These are phyloP conservation scores for Odontothrips loti DNA, from an alignment of 2,888 invertebrate genomes.

Conservation along the genomic window DNA sequence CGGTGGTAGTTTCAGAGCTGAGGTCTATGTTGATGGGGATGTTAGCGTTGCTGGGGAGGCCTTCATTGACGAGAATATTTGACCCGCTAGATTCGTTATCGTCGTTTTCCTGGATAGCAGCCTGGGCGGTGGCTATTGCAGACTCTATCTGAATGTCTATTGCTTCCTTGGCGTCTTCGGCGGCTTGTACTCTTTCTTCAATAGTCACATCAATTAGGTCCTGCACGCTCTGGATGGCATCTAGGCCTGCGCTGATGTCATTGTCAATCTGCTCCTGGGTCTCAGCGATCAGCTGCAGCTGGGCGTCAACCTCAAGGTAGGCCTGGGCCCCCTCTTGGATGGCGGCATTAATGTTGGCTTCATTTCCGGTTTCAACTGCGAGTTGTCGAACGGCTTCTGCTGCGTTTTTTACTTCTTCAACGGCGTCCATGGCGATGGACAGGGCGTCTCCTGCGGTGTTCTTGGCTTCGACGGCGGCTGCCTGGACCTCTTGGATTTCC, in stretches of 20 bases:
- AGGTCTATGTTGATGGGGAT: not conserved
- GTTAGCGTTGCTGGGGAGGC: not conserved
- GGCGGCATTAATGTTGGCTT: not conserved
- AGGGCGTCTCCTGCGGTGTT: not conserved
- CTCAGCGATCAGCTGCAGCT: not conserved
- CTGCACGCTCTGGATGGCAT: not conserved
- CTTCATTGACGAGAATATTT: not conserved
- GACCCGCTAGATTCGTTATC: not conserved
- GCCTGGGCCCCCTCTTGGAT: not conserved
- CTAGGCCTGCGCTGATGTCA: not conserved
- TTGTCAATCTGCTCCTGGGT: not conserved
- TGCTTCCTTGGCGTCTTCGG: not conserved
- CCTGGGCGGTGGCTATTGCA: not conserved
- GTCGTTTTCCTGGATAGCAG: not conserved
- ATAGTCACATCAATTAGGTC: not conserved
- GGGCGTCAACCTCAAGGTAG: not conserved
- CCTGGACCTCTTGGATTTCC: not conserved
- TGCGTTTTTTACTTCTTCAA: not conserved
- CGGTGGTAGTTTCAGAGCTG: not conserved
- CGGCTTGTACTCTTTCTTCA: not conserved
- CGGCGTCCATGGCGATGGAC: not conserved
- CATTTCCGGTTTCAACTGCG: not conserved
- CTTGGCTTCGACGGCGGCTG: not conserved
- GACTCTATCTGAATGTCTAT: not conserved
- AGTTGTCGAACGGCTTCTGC: not conserved